Percentiles rank a stretch among this genome's conserved stretches.
These are phyloP conservation scores for Pilophorus perplexus DNA, from an alignment of 2,888 invertebrate genomes.

Conservation along the genomic window DNA sequence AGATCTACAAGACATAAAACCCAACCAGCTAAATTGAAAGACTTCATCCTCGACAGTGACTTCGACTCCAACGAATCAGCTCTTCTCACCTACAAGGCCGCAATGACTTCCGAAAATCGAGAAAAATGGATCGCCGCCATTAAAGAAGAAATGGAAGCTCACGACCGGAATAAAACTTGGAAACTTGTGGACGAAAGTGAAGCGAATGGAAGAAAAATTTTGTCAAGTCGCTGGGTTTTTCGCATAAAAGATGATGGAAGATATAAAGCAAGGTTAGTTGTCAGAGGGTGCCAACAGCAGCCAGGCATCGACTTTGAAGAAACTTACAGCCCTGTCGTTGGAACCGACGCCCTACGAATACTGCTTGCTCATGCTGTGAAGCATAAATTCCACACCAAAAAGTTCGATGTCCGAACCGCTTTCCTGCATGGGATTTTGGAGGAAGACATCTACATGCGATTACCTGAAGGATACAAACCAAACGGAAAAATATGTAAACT, in stretches of 20 bases:
- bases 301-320: slow-evolving; percentile 3
- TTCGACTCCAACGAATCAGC: slow-evolving; percentile 17
- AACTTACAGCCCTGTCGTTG: slow-evolving; percentile 24
- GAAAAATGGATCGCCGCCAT: slow-evolving; percentile 33
- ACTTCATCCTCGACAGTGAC: slow-evolving; percentile 20
- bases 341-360: neutral
- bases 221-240: slow-evolving; percentile 39
- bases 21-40: slow-evolving; percentile 4
- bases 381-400: neutral
- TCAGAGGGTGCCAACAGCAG: slow-evolving; percentile 11
- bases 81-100: slow-evolving; percentile 36
- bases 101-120: slow-evolving; percentile 24
- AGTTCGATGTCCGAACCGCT: slow-evolving; percentile 18
- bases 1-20: neutral
- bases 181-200: slow-evolving; percentile 10
- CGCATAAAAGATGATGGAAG: slow-evolving; percentile 36
- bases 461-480: slow-evolving; percentile 25
- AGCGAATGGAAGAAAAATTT: slow-evolving; percentile 36
- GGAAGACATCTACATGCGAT: slow-evolving; percentile 21
- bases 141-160: slow-evolving; percentile 31
- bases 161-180: slow-evolving; percentile 39
- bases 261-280: slow-evolving; percentile 33
- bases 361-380: neutral
- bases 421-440: slow-evolving; percentile 16
- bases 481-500: slow-evolving; percentile 27